These are phyloP conservation scores for Polyergus mexicanus DNA, from an alignment of 1,140 invertebrate genomes.

Conservation along the genomic window DNA sequence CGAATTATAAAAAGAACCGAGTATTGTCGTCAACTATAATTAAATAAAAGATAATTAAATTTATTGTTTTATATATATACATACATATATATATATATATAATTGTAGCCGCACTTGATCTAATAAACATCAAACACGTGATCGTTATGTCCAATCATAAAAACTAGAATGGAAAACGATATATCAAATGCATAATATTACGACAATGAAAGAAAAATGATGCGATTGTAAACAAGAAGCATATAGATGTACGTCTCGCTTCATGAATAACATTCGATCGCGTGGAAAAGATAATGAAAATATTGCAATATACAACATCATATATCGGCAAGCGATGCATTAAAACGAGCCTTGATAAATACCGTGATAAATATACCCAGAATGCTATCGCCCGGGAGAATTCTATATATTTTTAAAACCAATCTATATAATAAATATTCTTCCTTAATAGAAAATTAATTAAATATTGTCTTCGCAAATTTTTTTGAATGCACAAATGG, in stretches of 20 bases:
- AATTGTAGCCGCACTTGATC: constrained; percentile 54
- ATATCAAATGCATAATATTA: constrained; percentile 2
- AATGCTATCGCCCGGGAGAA: background rate
- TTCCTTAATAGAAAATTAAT: background rate
- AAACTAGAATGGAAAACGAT: constrained; percentile 16
- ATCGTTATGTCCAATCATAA: constrained; percentile 15
- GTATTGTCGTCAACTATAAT: too few relatives aligned
- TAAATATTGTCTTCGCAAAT: background rate
- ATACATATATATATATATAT: background rate
- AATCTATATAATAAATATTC: background rate
- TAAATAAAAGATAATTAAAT: too few relatives aligned
- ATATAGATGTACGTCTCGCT: background rate
- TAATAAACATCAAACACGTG: background rate
- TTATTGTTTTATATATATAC: too few relatives aligned
- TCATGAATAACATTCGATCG: constrained; percentile 49
- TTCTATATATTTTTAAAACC: constrained; percentile 9
- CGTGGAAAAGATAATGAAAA: constrained; percentile 36
- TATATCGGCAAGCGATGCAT: constrained; percentile 14
- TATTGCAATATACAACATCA: background rate
- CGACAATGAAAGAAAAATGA: constrained; percentile 2
- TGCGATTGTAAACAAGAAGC: constrained; percentile 26
- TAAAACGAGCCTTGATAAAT: constrained; percentile 25
- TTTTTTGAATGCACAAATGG: background rate
- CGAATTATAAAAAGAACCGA: background rate
- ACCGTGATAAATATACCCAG: constrained; percentile 2